These are phyloP conservation scores for Microctenopoma stevenorrisi DNA, from an alignment of 2,797 vertebrate genomes.

Conservation along the genomic window DNA sequence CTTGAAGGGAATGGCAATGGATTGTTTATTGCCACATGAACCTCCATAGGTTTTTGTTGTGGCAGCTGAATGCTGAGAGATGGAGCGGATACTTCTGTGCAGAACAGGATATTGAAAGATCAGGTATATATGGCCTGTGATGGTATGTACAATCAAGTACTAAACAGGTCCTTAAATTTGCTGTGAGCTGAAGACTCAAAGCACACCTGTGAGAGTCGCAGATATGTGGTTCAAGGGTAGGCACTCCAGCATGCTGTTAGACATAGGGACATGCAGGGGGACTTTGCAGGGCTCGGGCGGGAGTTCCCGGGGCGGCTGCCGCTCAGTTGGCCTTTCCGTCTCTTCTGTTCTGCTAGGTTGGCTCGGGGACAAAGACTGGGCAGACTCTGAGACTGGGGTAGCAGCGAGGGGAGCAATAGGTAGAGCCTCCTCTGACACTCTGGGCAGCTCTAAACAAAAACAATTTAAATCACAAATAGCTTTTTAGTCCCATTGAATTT, in stretches of 20 bases:
- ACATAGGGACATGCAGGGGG: conserved; percentile 68
- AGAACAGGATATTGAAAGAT: conserved; percentile 1
- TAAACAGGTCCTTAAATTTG: background rate
- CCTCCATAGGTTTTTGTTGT: conserved; percentile 77
- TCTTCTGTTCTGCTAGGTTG: conserved; percentile 73
- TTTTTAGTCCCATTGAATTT: too few relatives aligned
- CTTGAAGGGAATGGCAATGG: conserved; percentile 80
- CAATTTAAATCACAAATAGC: background rate
- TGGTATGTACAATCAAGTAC: background rate
- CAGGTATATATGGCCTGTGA: conserved; percentile 1
- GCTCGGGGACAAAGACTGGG: conserved; percentile 68
- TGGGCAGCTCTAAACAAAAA: conserved; percentile 60
- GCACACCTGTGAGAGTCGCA: conserved; percentile 72
- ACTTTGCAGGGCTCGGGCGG: conserved; percentile 74
- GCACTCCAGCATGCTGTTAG: conserved; percentile 77
- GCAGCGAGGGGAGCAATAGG: conserved; percentile 67
- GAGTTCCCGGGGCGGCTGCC: conserved; percentile 65
- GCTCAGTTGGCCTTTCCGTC: conserved; percentile 65
- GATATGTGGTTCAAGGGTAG: conserved; percentile 72
- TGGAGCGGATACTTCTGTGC: conserved; percentile 83
- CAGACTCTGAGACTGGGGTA: conserved; percentile 60
- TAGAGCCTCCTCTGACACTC: conserved; percentile 78
- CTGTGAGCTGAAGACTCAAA: background rate
- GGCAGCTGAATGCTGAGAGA: conserved; percentile 73
- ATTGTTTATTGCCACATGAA: conserved; percentile 81